Conservation (phyloP, 2,113 vertebrate genomes). For the Manacus vitellinus region DNA sequence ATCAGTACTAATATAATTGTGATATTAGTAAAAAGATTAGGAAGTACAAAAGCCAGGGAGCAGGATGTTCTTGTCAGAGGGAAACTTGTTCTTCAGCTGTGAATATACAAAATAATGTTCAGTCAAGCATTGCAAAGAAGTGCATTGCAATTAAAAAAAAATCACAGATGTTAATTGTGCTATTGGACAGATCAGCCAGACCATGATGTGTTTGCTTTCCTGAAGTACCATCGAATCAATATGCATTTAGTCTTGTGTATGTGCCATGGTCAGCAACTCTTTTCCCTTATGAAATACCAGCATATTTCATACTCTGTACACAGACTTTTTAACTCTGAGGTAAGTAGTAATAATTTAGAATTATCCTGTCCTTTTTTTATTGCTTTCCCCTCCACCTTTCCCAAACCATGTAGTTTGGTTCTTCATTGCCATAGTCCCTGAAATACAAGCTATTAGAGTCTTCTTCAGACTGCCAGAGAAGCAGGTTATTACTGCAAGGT, state of each 20-base stretch:
- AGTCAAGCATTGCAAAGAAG: neutral
- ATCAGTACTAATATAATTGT: neutral
- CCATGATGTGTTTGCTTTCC: neutral
- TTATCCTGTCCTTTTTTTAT: neutral
- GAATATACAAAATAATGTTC: neutral
- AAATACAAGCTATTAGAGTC: neutral
- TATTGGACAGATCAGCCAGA: neutral
- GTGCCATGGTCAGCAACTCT: neutral
- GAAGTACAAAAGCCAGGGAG: neutral
- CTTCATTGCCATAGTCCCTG: neutral
- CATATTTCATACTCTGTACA: neutral
- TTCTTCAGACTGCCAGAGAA: neutral
- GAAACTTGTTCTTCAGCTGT: neutral
- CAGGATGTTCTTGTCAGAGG: neutral
- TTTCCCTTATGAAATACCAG: neutral
- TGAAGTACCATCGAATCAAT: neutral
- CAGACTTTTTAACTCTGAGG: neutral
- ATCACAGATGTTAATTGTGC: neutral
- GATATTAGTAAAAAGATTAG: neutral
- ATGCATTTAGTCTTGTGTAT: neutral
- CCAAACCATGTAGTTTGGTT: neutral
- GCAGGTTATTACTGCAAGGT: neutral
- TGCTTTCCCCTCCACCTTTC: neutral
- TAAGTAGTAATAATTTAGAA: neutral
- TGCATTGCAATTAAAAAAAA: neutral